Percentiles rank a stretch among this genome's conserved stretches.
phyloP scores from a whole-genome alignment of 2,888 invertebrate genomes.

The Lithodes maja region DNA sequence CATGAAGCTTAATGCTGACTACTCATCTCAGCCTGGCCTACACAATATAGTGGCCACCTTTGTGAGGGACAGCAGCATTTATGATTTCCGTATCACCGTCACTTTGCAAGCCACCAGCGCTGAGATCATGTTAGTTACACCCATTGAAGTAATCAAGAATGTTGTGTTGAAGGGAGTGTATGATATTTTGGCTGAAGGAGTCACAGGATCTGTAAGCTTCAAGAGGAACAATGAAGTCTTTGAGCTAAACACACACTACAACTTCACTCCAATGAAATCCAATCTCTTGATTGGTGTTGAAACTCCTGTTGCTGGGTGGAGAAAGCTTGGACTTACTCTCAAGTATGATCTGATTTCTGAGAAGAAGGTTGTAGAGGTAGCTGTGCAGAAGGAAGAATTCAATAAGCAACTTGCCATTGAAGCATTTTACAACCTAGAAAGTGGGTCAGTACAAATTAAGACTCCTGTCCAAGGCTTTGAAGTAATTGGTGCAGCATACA shows the following conservation, averaged over 20 bases:
- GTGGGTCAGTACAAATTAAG: constrained; percentile 40
- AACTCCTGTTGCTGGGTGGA: constrained; percentile 43
- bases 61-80: constrained; percentile 19
- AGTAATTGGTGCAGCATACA: constrained; percentile 42
- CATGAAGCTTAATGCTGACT: constrained; percentile 49
- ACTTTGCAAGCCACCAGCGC: background rate
- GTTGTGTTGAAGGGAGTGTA: constrained; percentile 10
- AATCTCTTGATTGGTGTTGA: constrained; percentile 5
- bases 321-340: constrained; percentile 35
- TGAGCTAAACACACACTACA: constrained; percentile 26
- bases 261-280: constrained; percentile 37
- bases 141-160: constrained; percentile 33
- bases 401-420: constrained; percentile 39
- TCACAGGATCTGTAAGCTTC: constrained; percentile 28
- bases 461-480: constrained; percentile 53
- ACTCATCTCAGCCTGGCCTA: constrained; percentile 5
- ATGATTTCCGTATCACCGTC: constrained; percentile 12
- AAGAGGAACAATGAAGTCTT: constrained; percentile 41
- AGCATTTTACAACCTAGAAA: constrained; percentile 29
- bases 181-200: background rate
- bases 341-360: constrained; percentile 42
- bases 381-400: constrained; percentile 25
- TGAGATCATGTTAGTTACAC: constrained; percentile 21
- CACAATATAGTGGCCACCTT: constrained; percentile 38
- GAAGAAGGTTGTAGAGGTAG: constrained; percentile 28